Percentiles rank a stretch among this genome's conserved stretches.
Evolutionary conservation across 1,140 invertebrate species (phyloP).

Genomic region (Doryteuthis pealeii): DNA sequence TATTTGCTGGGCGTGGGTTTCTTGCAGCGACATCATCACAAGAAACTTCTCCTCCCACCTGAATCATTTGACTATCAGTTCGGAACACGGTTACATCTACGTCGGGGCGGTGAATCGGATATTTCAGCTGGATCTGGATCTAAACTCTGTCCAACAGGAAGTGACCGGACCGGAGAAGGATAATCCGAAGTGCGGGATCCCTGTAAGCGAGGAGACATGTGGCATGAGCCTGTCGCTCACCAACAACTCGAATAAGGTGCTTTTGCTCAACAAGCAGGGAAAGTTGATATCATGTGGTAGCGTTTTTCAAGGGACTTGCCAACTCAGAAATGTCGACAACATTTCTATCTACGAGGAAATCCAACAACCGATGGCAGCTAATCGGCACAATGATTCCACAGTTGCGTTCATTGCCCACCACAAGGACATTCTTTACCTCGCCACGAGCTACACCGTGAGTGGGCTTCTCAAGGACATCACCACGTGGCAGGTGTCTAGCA

Average conservation of each 20-base stretch:
- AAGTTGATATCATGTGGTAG: constrained; percentile 92
- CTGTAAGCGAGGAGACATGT: constrained; percentile 13
- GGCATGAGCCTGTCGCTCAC: constrained; percentile 71
- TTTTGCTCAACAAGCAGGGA: constrained; percentile 88
- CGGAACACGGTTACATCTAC: constrained; percentile 86
- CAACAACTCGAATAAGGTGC: constrained; percentile 94
- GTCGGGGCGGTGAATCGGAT: constrained; percentile 90
- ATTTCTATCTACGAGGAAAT: constrained; percentile 78
- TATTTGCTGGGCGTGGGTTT: background rate
- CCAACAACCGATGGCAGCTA: constrained; percentile 89
- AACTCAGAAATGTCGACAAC: constrained; percentile 83
- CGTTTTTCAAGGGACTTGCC: constrained; percentile 83
- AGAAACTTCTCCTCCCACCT: constrained; percentile 31
- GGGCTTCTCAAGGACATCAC: background rate
- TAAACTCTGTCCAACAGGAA: constrained; percentile 76
- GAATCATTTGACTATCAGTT: constrained; percentile 86
- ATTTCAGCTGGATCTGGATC: constrained; percentile 81
- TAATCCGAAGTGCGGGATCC: constrained; percentile 32
- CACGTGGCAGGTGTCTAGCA: background rate
- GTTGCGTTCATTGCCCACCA: constrained; percentile 87
- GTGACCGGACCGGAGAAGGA: constrained; percentile 66
- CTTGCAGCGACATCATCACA: background rate
- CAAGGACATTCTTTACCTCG: constrained; percentile 41
- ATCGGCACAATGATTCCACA: constrained; percentile 90
- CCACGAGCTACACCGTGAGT: constrained; percentile 37